Evolutionary conservation across 92 coral and sea anemone species (phyloP), one percentile per base, ranked within the genome.

Genomic region (Porites rus): DNA sequence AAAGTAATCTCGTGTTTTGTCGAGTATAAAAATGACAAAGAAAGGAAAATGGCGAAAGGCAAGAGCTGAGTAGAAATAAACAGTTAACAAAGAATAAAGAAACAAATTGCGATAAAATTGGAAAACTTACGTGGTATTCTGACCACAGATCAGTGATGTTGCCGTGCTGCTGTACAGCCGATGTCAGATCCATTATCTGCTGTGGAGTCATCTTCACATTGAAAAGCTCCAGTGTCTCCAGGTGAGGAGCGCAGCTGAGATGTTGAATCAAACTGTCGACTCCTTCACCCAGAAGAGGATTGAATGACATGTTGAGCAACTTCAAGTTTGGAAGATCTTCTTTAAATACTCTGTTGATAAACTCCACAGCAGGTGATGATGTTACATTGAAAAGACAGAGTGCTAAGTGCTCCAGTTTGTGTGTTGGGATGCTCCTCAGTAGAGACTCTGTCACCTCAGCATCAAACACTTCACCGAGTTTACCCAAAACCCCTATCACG

Each of bases 401-500:
- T 13, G 0, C 1, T 21, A 74, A 54, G 0, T 0, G 0, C 21
- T 21, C 14, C 19, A 74, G 78, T 74, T 19, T 74, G 65, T 74
- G 7, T 19, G 78, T 21, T 12, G 46, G 50, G 3, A 72, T 18
- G 19, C 24, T 56, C 13, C 16, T 8, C 13, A 56, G 13, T 3
- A 56, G 70, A 20, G 58, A 22, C 56, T 51, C 54, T 62, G 53
- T 31, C 10, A 77, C 4, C 81, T 59, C 8, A 17, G 81, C 25
- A 22, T 61, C 53, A 10, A 2, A 56, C 61, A 8, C 61, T 10
- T 38, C 67, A 76, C 13, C 6, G 14, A 0, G 0, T 58, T 25
- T 1, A 56, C 51, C 67, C 24, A 0, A 0, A 76, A 75, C 54
- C 0, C 0, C 0, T 58, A 76, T 58, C 6, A 0, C 0, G 56